phyloP scores from a whole-genome alignment of 2,113 vertebrate genomes.

The Actenoides lindsayi region DNA sequence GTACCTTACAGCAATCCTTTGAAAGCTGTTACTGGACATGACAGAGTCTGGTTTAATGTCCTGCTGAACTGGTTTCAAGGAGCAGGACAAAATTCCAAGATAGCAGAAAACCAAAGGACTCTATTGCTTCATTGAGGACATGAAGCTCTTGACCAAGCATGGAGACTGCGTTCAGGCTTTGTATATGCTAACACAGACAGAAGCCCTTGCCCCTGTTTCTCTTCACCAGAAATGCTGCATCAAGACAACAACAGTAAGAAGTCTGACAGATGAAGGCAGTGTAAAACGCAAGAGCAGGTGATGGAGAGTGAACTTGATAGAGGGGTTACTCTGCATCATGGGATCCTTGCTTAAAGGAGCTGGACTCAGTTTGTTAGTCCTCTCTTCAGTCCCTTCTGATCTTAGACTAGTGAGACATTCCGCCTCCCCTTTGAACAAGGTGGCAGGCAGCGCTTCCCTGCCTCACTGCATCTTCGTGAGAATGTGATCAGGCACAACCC shows the following conservation, averaged over 20 bases:
- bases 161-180: background rate
- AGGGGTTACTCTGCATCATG: background rate
- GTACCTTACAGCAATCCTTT: background rate
- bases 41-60: background rate
- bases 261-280: background rate
- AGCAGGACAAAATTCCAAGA: background rate
- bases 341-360: background rate
- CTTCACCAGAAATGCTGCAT: background rate
- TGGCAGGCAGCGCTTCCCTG: background rate
- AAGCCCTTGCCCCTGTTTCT: background rate
- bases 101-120: background rate
- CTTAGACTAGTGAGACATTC: background rate
- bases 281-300: background rate
- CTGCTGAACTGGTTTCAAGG: background rate
- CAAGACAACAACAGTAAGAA: background rate
- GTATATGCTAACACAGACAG: background rate
- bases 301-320: background rate
- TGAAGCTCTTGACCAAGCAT: background rate
- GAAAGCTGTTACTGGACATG: background rate
- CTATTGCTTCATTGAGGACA: background rate
- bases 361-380: background rate
- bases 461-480: accelerated
- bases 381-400: background rate
- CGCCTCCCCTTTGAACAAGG: background rate
- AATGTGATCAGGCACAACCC: background rate